These are phyloP conservation scores for Athripsodes cinereus DNA, from an alignment of 2,888 invertebrate species.

Conservation along the genomic window DNA sequence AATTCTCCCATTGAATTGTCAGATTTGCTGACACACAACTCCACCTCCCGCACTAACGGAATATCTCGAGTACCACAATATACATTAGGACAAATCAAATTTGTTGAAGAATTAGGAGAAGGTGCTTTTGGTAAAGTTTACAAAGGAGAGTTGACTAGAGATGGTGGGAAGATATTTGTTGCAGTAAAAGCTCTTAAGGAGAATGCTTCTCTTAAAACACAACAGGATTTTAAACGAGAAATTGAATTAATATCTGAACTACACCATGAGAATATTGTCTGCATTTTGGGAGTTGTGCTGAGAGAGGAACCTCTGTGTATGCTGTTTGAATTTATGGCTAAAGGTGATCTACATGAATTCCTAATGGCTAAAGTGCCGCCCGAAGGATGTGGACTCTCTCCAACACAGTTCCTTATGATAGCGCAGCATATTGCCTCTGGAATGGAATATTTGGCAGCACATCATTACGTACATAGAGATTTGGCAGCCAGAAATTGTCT, in stretches of 20 bases:
- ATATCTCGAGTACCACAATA: constrained; percentile 73
- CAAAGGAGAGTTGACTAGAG: constrained; percentile 80
- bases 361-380: constrained; percentile 85
- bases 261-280: constrained; percentile 92
- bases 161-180: constrained; percentile 67
- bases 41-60: constrained; percentile 47
- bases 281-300: constrained; percentile 85
- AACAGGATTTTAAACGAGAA: constrained; percentile 88
- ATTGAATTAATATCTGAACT: constrained; percentile 92
- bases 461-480: constrained; percentile 96
- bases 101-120: constrained; percentile 89
- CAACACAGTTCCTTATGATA: constrained; percentile 83
- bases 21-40: constrained; percentile 57
- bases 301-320: constrained; percentile 89
- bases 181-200: constrained; percentile 93
- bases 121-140: constrained; percentile 98
- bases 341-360: constrained; percentile 96
- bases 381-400: constrained; percentile 70
- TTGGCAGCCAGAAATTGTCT: constrained; percentile 94
- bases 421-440: constrained; percentile 80
- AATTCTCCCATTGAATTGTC: constrained; percentile 81
- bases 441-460: constrained; percentile 81
- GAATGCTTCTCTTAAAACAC: constrained; percentile 85
- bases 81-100: constrained; percentile 75
- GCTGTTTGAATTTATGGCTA: constrained; percentile 97